Percentiles rank a stretch among this genome's conserved stretches.
phyloP scores from a whole-genome alignment of 2,113 vertebrate genomes.

The Athene cunicularia region DNA sequence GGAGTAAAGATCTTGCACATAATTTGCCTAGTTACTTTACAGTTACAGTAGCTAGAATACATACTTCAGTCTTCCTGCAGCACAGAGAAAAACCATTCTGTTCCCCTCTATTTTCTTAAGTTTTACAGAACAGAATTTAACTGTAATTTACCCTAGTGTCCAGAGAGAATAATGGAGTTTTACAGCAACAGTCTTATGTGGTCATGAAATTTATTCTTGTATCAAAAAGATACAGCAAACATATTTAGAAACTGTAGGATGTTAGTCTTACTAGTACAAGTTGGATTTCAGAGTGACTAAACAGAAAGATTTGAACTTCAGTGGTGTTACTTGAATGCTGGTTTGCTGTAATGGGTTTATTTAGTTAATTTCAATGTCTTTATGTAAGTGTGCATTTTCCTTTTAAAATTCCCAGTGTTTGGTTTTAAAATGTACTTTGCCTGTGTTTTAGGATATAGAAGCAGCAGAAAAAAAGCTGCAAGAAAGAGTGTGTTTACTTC shows the following conservation, averaged over 20 bases:
- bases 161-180: not conserved
- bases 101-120: not conserved
- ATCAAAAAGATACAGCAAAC: not conserved
- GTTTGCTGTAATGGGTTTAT: not conserved
- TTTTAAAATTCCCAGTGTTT: not conserved
- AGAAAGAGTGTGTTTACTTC: conserved; percentile 43
- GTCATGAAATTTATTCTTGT: not conserved
- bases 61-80: not conserved
- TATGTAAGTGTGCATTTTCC: not conserved
- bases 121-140: not conserved
- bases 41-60: conserved; percentile 53
- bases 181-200: not conserved
- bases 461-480: conserved; percentile 76
- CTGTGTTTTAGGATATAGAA: conserved; percentile 81
- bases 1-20: conserved; percentile 69
- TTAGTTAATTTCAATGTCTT: not conserved
- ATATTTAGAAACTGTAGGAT: not conserved
- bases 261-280: not conserved
- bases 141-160: not conserved
- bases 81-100: not conserved
- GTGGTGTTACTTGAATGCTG: not conserved
- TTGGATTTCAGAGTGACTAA: not conserved
- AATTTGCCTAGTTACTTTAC: conserved; percentile 67
- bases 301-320: not conserved
- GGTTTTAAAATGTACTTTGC: conserved; percentile 27